Evolutionary conservation across 2,888 invertebrate species (phyloP).

Genomic region (Cosmia trapezina): DNA sequence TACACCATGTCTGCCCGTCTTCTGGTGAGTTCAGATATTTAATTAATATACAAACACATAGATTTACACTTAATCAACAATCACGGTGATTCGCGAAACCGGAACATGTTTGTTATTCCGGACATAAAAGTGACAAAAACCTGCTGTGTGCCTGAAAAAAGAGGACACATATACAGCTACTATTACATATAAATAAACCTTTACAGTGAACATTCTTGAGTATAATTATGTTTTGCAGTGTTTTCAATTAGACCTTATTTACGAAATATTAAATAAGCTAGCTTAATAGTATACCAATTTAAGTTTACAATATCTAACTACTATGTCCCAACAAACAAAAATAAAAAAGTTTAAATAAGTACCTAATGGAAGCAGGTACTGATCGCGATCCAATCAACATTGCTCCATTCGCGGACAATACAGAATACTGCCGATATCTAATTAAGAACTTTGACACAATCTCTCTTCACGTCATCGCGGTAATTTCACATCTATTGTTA

Average conservation of each 20-base stretch:
- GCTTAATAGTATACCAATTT: constrained; percentile 23
- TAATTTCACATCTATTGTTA: constrained; percentile 59
- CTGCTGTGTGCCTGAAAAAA: constrained; percentile 16
- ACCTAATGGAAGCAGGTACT: constrained; percentile 29
- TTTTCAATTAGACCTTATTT: constrained; percentile 14
- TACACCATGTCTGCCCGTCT: constrained; percentile 87
- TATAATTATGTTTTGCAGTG: background rate
- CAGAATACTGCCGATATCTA: constrained; percentile 37
- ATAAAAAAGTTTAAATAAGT: constrained; percentile 5
- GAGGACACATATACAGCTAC: background rate
- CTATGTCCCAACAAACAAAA: constrained; percentile 35
- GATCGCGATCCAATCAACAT: constrained; percentile 41
- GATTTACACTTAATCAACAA: constrained; percentile 28
- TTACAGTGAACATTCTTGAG: background rate
- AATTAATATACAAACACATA: constrained; percentile 32
- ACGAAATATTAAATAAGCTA: constrained; percentile 6
- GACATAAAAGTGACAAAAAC: constrained; percentile 9
- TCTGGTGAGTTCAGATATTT: constrained; percentile 83
- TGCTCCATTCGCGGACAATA: constrained; percentile 46
- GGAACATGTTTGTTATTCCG: constrained; percentile 29
- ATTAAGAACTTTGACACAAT: constrained; percentile 52
- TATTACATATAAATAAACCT: constrained; percentile 5
- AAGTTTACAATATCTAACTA: constrained; percentile 10
- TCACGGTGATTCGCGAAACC: constrained; percentile 9
- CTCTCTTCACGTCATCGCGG: constrained; percentile 30